phyloP scores from a whole-genome alignment of 2,113 vertebrate genomes.

The Heterotilapia buettikoferi region DNA sequence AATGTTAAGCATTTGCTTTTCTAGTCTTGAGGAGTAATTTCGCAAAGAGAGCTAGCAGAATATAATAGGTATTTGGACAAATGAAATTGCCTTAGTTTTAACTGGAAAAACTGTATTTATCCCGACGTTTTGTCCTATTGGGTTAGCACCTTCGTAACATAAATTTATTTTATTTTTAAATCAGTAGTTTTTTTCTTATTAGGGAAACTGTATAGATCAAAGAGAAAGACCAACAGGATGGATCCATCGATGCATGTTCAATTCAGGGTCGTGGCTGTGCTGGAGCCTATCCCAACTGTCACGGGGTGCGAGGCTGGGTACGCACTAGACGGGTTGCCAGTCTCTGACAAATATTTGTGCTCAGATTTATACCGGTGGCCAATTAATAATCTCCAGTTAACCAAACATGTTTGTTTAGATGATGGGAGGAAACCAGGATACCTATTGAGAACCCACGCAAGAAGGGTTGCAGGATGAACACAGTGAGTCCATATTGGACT shows the following conservation, averaged over 20 bases:
- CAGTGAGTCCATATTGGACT: neutral
- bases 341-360: neutral
- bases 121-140: neutral
- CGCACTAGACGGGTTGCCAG: neutral
- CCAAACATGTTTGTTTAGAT: neutral
- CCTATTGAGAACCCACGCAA: neutral
- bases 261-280: neutral
- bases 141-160: neutral
- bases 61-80: neutral
- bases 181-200: neutral
- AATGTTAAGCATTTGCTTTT: neutral
- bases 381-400: neutral
- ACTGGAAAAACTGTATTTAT: neutral
- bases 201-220: neutral
- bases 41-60: neutral
- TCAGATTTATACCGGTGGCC: neutral
- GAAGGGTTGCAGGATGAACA: rapidly evolving
- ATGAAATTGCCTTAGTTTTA: neutral
- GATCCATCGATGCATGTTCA: neutral
- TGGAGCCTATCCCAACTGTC: neutral
- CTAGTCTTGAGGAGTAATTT: neutral
- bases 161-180: neutral
- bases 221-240: neutral
- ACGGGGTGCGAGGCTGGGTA: neutral
- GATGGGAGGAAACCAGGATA: neutral